phyloP scores from a whole-genome alignment of 35 echinoderm and acorn worm species.

The Diadema setosum region DNA sequence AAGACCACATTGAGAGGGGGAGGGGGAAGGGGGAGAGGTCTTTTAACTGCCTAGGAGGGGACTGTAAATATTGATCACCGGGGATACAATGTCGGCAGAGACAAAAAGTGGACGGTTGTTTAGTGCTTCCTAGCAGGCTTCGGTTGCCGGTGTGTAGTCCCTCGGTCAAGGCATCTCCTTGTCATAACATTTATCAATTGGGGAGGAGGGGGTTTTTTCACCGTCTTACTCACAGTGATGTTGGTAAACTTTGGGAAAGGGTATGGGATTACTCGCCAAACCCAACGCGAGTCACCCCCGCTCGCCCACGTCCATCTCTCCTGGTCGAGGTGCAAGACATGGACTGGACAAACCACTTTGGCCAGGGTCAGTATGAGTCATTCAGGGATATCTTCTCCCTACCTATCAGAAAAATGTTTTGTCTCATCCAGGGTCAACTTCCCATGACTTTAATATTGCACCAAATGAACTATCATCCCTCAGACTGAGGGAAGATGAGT shows the following conservation, averaged over 20 bases:
- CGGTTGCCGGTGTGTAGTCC: not conserved
- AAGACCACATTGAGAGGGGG: too few relatives aligned
- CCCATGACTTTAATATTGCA: too few relatives aligned
- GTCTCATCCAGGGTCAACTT: too few relatives aligned
- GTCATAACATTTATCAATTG: not conserved
- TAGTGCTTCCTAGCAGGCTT: not conserved
- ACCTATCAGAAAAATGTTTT: too few relatives aligned
- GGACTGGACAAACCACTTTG: too few relatives aligned
- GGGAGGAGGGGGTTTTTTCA: not conserved
- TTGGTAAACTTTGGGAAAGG: not conserved
- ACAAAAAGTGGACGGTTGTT: not conserved
- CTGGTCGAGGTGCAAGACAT: too few relatives aligned
- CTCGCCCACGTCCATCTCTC: too few relatives aligned
- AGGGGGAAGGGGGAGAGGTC: not conserved
- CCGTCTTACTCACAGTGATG: not conserved
- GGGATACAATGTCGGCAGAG: slow-evolving; percentile 1
- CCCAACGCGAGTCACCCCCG: not conserved
- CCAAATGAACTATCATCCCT: too few relatives aligned
- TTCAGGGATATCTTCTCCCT: too few relatives aligned
- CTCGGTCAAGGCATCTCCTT: not conserved
- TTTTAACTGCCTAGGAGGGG: not conserved
- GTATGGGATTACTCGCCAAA: not conserved
- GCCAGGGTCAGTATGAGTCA: too few relatives aligned
- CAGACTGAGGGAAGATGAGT: too few relatives aligned
- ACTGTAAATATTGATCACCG: not conserved